phyloP scores from a whole-genome alignment of 2,888 invertebrate genomes.

The Euplagia quadripunctaria region DNA sequence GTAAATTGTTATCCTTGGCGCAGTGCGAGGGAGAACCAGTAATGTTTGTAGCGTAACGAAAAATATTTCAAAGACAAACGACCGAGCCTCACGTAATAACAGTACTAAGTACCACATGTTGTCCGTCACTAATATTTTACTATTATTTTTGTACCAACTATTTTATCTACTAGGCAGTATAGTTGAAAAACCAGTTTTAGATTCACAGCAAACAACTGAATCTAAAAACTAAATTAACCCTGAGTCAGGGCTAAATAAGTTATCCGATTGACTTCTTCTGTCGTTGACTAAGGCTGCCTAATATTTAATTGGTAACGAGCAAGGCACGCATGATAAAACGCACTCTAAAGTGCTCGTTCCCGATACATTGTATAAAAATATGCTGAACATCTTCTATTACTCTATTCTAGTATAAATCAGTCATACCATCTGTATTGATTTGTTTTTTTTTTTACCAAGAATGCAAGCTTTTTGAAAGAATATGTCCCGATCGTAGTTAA shows the following conservation, averaged over 20 bases:
- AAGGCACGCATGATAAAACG: not conserved
- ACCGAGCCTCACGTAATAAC: not conserved
- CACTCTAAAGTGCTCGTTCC: not conserved
- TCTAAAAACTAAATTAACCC: not conserved
- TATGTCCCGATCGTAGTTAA: no score
- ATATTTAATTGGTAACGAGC: not conserved
- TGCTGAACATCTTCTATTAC: not conserved
- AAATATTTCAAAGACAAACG: not conserved
- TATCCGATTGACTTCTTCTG: not conserved
- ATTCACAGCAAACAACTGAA: not conserved
- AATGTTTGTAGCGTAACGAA: no score
- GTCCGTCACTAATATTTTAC: not conserved
- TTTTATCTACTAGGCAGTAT: not conserved
- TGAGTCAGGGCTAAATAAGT: not conserved
- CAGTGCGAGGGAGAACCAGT: no score
- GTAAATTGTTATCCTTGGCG: no score
- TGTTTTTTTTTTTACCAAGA: no score
- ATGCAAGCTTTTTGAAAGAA: no score
- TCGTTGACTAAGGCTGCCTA: not conserved
- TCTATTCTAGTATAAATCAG: no score
- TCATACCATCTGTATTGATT: no score
- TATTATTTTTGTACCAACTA: not conserved
- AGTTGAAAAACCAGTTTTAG: no score
- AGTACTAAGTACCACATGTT: not conserved
- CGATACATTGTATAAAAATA: not conserved